phyloP scores from a whole-genome alignment of 2,113 vertebrate species.

The Balaeniceps rex region DNA sequence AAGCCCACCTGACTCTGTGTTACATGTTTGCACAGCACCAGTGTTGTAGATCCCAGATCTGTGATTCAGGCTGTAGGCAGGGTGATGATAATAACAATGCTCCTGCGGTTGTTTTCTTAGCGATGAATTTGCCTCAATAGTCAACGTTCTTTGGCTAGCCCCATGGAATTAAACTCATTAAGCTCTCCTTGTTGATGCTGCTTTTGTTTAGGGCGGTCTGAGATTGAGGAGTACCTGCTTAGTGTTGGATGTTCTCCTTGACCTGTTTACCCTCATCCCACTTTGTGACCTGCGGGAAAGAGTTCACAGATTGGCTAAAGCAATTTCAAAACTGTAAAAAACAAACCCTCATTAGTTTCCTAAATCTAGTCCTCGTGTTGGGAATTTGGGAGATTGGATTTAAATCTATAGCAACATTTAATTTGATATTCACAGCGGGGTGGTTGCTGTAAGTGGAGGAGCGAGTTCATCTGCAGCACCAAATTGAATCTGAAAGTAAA shows the following conservation, averaged over 20 bases:
- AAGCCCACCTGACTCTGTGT: not conserved
- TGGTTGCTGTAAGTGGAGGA: not conserved
- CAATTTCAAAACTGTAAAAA: slow-evolving; percentile 7
- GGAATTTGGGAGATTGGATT: slow-evolving; percentile 8
- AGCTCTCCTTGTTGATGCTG: not conserved
- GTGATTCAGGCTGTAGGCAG: not conserved
- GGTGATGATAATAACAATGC: not conserved
- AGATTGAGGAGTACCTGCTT: not conserved
- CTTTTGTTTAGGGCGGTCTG: not conserved
- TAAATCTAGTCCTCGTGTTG: not conserved
- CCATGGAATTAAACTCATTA: not conserved
- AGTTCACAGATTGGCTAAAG: not conserved
- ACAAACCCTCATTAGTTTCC: not conserved
- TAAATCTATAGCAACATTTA: not conserved
- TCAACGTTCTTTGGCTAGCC: not conserved
- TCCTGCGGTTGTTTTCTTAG: not conserved
- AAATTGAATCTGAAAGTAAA: not conserved
- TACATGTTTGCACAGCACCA: not conserved
- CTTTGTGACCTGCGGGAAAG: not conserved
- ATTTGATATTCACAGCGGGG: not conserved
- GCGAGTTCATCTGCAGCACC: not conserved
- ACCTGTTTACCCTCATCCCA: not conserved
- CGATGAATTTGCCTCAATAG: not conserved
- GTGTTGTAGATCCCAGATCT: not conserved
- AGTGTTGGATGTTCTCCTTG: not conserved